These are phyloP conservation scores for Spea hammondii DNA, from an alignment of 2,797 vertebrate genomes.

Conservation along the genomic window DNA sequence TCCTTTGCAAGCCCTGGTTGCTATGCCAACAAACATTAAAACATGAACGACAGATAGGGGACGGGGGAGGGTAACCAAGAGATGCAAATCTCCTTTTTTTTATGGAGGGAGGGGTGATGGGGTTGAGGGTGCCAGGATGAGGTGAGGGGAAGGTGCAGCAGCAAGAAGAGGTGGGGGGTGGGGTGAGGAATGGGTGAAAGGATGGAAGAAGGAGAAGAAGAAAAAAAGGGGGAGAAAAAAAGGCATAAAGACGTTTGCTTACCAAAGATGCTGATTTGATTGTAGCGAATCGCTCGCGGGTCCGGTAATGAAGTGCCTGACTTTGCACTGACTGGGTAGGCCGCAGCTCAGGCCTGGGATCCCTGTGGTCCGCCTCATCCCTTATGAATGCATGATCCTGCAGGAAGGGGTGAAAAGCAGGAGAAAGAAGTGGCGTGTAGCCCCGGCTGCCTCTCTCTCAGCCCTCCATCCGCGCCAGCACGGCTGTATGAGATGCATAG, in stretches of 20 bases:
- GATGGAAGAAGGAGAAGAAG: constrained; percentile 50
- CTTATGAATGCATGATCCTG: constrained; percentile 96
- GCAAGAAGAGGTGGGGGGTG: constrained; percentile 60
- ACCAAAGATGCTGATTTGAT: constrained; percentile 99
- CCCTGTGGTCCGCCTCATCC: constrained; percentile 90
- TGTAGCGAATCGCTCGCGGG: constrained; percentile 95
- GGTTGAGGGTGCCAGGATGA: constrained; percentile 60
- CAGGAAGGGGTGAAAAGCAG: constrained; percentile 79
- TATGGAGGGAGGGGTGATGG: constrained; percentile 45
- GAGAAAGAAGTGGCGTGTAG: constrained; percentile 78
- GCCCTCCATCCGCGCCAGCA: constrained; percentile 77
- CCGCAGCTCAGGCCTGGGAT: constrained; percentile 85
- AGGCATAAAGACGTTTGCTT: constrained; percentile 60
- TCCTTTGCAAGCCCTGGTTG: constrained; percentile 81
- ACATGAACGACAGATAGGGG: constrained; percentile 54
- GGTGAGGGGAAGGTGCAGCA: constrained; percentile 63
- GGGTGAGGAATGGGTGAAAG: constrained; percentile 57
- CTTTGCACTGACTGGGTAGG: constrained; percentile 86
- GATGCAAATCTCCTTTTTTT: constrained; percentile 51
- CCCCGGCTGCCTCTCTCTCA: constrained; percentile 73
- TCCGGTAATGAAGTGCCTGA: constrained; percentile 93
- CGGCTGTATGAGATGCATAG: constrained; percentile 81
- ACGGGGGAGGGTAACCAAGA: constrained; percentile 52
- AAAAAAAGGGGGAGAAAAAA: constrained; percentile 1
- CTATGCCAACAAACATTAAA: constrained; percentile 90